Evolutionary conservation across 2,888 invertebrate genomes (phyloP), one percentile per base, ranked within the genome.

Genomic region (Nudaria mundana): DNA sequence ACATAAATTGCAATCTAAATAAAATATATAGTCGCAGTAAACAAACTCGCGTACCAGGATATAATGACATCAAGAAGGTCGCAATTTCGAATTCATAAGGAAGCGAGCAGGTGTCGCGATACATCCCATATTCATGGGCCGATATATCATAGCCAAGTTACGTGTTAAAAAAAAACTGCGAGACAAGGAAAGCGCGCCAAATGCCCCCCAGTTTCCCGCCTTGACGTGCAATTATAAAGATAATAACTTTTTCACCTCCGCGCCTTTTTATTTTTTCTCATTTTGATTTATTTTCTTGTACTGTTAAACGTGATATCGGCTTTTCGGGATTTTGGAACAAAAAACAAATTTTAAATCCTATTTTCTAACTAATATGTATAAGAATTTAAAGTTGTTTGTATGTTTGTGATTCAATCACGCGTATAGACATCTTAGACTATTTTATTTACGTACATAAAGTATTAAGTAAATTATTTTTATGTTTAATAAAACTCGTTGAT

Each of bases 181-280:
- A 65, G 68, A 64, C 55, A 53, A 53, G 64, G 58, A 69, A 68
- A 71, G 64, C 59, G 58, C 63, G 71, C 63, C 63, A 67, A 74
- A 71, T 72, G 65, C 66, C 66, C 71, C 63, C 63, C 64, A 63
- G 70, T 69, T 76, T 74, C 75, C 75, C 76, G 73, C 68, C 78
- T 78, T 87, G 88, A 88, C 87, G 83, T 87, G 84, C 88, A 88
- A 88, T 88, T 88, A 88, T 83, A 88, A 84, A 86, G 86, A 87
- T 88, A 88, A 88, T 87, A 88, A 87, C 82, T 80, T 82, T 86
- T 84, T 84, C 86, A 83, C 79, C 82, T 82, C 80, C 73, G 64
- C 75, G 70, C 62, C 75, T 75, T 86, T 84, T 86, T 87, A 86
- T 85, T 85, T 84, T 81, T 83, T 76, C 75, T 56, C 64, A 67